phyloP scores from a whole-genome alignment of 2,888 invertebrate genomes.

The Drosophila limbata region DNA sequence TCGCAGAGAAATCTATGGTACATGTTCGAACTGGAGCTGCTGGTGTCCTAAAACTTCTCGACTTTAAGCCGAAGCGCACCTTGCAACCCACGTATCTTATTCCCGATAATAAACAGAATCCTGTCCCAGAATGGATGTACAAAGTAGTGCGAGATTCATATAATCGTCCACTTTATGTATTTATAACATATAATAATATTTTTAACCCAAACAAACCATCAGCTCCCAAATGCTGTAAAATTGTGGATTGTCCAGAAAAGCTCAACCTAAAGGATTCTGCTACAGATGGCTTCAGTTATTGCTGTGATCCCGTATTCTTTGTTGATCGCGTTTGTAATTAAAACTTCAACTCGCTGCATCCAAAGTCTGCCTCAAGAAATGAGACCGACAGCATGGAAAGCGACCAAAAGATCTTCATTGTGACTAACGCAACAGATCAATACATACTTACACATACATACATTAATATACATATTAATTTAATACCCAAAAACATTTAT shows the following conservation, averaged over 20 bases:
- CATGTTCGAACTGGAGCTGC: slow-evolving; percentile 28
- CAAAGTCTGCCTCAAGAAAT: no score
- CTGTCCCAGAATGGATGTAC: slow-evolving; percentile 39
- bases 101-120: slow-evolving; percentile 5
- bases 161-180: not conserved
- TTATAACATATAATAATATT: slow-evolving; percentile 34
- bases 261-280: not conserved
- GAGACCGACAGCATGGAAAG: no score
- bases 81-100: not conserved
- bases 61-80: not conserved
- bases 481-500: no score
- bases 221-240: slow-evolving; percentile 3
- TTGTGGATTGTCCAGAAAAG: not conserved
- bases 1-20: not conserved
- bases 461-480: no score
- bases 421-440: no score
- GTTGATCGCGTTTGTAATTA: not conserved
- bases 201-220: not conserved
- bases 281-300: slow-evolving; percentile 4
- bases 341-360: no score
- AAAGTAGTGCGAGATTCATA: slow-evolving; percentile 19
- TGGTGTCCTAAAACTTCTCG: slow-evolving; percentile 1
- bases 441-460: no score
- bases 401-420: no score
- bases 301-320: slow-evolving; percentile 7